Base-by-base conservation (phyloP, 2,888 invertebrate species). In the Selenia dentaria region DNA sequence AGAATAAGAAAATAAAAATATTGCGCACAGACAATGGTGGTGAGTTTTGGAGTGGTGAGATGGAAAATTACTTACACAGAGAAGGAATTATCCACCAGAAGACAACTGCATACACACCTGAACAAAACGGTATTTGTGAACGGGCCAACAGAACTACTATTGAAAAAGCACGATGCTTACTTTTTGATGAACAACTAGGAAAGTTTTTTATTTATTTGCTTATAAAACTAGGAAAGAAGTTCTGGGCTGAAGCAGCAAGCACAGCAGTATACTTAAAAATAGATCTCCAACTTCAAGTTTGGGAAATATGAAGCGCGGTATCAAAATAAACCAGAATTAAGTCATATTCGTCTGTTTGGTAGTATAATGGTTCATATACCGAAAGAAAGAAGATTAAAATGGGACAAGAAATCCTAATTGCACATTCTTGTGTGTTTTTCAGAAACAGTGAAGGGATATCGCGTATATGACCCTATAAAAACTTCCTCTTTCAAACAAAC, bases 1-100 rank as follows among this genome's bases (percentile, higher is more conserved):
- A n/a, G n/a, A n/a, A n/a, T n/a, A n/a, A n/a, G n/a, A n/a, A n/a
- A n/a, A n/a, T n/a, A n/a, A n/a, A n/a, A n/a, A n/a, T n/a, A n/a
- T n/a, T n/a, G n/a, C n/a, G n/a, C n/a, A n/a, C n/a, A n/a, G n/a
- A n/a, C n/a, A n/a, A n/a, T n/a, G n/a, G n/a, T n/a, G n/a, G n/a
- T n/a, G n/a, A n/a, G n/a, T n/a, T n/a, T n/a, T n/a, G n/a, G n/a
- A n/a, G n/a, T n/a, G n/a, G n/a, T n/a, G n/a, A n/a, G n/a, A n/a
- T n/a, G n/a, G n/a, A n/a, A n/a, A n/a, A n/a, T n/a, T n/a, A n/a
- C n/a, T n/a, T n/a, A n/a, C n/a, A n/a, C n/a, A n/a, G n/a, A n/a
- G n/a, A n/a, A 16, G 25, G 34, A 1, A 34, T 34, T n/a, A 10
- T 34, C 1, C 34, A 34, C n/a, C 34, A 25, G 25, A 34, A 34